Base-by-base conservation (phyloP, 1,140 invertebrate genomes). In the Drosophila melanica region DNA sequence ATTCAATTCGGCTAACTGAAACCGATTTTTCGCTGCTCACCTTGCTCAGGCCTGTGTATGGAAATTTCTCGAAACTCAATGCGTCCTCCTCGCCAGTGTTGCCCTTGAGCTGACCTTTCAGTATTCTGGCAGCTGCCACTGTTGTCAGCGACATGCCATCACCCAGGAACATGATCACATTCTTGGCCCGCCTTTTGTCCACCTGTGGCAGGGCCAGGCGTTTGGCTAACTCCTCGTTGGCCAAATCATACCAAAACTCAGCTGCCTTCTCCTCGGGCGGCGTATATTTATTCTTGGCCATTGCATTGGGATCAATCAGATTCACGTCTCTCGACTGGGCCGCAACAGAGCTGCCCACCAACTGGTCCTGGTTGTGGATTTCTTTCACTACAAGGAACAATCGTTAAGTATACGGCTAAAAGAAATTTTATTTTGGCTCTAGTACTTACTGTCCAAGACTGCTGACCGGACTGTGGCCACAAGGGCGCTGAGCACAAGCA, bases 71-170 rank as follows among this genome's bases (percentile, higher is more conserved):
- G 79, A 96, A 97, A 45, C 94, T 94, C 45, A 97, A 92, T 11
- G 94, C 81, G 18, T 92, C 92, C 71, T 96, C 95, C 92, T 97
- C 96, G 0, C 94, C 95, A 2, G 92, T 78, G 11, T 85, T 81
- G 4, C 93, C 93, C 18, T 92, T 60, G 0, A 92, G 90, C 79
- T 96, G 95, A 0, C 95, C 95, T 70, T 94, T 93, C 42, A 94
- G 93, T n/a, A 95, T 95, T 30, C 96, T 91, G 12, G 95, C 94
- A 0, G 95, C 95, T 9, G 94, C 94, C 8, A 96, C 81, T 1
- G 96, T 96, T 2, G 95, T 90, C 20, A 96, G 86, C 0, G 95
- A 95, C 95, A 97, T 96, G 6, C 96, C 96, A 81, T 97, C 96
- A 0, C 96, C 96, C 35, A 97, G 90, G 86, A 96, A 96, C 71